Base-by-base conservation (phyloP, 2,113 vertebrate species). In the Tragelaphus strepsiceros region DNA sequence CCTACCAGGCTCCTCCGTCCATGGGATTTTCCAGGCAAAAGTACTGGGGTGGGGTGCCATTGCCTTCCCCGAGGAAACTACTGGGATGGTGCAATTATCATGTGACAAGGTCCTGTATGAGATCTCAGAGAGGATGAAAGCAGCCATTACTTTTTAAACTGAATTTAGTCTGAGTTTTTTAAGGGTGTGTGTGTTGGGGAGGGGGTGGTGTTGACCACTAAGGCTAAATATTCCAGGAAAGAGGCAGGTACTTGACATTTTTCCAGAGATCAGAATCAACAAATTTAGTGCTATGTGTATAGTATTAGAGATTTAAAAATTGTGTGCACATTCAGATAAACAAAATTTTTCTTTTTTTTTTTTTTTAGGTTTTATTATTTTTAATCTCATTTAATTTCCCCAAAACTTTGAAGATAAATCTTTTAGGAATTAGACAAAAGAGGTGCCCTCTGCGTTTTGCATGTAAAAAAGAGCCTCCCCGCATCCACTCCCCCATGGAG, bases 61-160 rank as follows among this genome's bases (percentile, higher is more conserved):
- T 39, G 3, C 39, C 39, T 39, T 39, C n/a, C n/a, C n/a, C n/a
- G n/a, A n/a, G n/a, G n/a, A n/a, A n/a, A 46, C 64, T 64, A 1
- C 12, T 56, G 28, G 2, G 0, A 11, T 14, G 19, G 9, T 24
- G 1, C 4, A 0, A 10, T 16, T 32, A 13, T 7, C 13, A 81
- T 67, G 77, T 24, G 95, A 46, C 86, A 28, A 5, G 59, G 32
- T 19, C 26, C 32, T 64, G 0, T 2, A 0, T 15, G 49, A 90
- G 35, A 7, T 28, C 30, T 28, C 71, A 8, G 24, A 14, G 8
- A 56, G 81, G 28, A 32, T 46, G n/a, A 26, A 35, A 22, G 56
- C 54, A 35, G 58, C 82, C 88, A 15, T 83, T 58, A 56, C 59
- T 67, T 85, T 62, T 58, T 16, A 78, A 46, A 96, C 62, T n/a